A percentile compares a stretch with the other conserved stretches of the same genome.
Evolutionary conservation across 2,797 vertebrate genomes (phyloP).

Genomic region (Oceanodroma leucorhoa): DNA sequence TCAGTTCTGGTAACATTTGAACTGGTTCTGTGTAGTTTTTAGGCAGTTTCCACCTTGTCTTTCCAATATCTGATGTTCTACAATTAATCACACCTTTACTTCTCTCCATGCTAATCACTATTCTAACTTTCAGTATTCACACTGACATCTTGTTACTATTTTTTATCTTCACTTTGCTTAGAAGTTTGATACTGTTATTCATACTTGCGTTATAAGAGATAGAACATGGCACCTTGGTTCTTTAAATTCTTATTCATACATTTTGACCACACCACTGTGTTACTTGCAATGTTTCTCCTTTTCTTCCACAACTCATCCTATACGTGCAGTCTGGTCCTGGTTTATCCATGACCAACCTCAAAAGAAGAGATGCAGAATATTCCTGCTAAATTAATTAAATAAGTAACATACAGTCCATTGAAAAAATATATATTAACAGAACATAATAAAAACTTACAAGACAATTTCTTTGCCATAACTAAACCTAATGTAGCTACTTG

Average conservation of each 20-base stretch:
- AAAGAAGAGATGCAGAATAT: background rate
- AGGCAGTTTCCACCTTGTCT: background rate
- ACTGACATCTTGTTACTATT: background rate
- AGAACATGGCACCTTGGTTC: background rate
- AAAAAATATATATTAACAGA: background rate
- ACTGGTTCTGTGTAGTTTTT: background rate
- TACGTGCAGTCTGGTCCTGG: rapidly evolving
- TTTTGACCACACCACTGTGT: background rate
- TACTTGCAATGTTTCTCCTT: background rate
- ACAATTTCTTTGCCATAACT: background rate
- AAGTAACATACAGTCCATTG: background rate
- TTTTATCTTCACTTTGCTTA: background rate
- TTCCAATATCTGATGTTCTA: background rate
- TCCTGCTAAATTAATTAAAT: background rate
- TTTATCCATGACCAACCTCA: background rate
- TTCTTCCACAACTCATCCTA: background rate
- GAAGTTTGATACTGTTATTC: background rate
- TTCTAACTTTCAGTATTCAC: background rate
- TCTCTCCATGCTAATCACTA: background rate
- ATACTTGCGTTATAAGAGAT: background rate
- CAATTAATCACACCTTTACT: background rate
- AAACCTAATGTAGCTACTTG: background rate
- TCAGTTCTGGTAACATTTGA: background rate
- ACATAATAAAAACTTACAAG: background rate
- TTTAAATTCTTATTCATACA: background rate